phyloP scores from a whole-genome alignment of 2,797 vertebrate species.

The Falco rusticolus region DNA sequence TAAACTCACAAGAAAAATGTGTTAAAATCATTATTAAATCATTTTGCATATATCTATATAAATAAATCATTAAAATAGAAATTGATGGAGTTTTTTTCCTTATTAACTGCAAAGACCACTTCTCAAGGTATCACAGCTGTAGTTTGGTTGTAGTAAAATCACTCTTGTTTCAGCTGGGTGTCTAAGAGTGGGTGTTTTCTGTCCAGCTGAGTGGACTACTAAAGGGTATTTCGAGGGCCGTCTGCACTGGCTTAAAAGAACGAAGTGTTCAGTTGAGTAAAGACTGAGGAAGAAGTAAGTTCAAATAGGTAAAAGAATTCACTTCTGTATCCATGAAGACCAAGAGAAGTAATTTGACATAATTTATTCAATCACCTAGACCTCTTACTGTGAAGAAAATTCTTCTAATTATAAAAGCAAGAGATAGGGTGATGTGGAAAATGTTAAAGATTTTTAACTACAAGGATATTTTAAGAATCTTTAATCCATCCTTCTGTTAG shows the following conservation, averaged over 20 bases:
- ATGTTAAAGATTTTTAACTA: neutral
- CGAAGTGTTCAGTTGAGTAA: neutral
- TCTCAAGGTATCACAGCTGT: neutral
- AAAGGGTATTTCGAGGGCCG: neutral
- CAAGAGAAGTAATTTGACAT: neutral
- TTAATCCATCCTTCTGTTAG: neutral
- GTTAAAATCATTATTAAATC: too few species aligned
- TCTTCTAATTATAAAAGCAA: neutral
- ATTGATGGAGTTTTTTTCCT: neutral
- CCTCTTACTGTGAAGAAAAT: neutral
- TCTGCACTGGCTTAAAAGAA: neutral
- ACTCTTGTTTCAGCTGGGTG: neutral
- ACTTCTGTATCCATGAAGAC: neutral
- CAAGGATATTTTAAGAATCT: neutral
- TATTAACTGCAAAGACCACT: neutral
- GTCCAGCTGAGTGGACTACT: neutral
- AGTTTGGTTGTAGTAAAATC: neutral
- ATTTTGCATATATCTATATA: too few species aligned
- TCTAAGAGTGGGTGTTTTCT: neutral
- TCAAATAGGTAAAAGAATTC: neutral
- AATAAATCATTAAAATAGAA: too few species aligned
- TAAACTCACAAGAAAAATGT: neutral
- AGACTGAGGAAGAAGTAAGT: neutral
- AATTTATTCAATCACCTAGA: neutral
- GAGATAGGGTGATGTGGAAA: neutral